Conservation (phyloP, 2,113 vertebrate genomes). For the Campylorhamphus procurvoides region DNA sequence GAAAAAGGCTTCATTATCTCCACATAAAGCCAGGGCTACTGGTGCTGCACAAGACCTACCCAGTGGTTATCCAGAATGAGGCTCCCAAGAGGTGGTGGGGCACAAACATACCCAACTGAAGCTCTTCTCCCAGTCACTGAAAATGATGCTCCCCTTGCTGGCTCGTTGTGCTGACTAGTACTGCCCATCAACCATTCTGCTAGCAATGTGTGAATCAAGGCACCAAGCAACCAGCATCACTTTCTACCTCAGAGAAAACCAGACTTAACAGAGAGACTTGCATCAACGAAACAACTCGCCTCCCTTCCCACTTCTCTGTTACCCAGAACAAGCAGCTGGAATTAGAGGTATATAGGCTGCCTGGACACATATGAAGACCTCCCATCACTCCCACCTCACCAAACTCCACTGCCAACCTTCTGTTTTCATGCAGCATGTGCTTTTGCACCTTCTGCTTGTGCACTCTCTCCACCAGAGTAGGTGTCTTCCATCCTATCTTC, state of each 20-base stretch:
- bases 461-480: background rate
- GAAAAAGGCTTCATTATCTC: background rate
- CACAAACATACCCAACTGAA: background rate
- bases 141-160: fast-evolving
- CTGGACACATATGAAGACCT: background rate
- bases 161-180: fast-evolving
- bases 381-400: background rate
- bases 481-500: background rate
- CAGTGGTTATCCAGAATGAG: background rate
- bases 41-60: fast-evolving
- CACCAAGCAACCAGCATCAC: background rate
- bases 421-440: background rate
- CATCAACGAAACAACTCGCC: background rate
- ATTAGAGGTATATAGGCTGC: background rate
- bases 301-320: background rate
- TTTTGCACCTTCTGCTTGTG: background rate
- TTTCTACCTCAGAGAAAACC: background rate
- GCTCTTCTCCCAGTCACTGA: background rate
- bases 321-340: background rate
- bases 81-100: background rate
- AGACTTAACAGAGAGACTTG: background rate
- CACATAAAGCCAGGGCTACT: background rate
- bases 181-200: background rate
- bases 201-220: background rate
- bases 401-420: background rate